Percentiles rank a stretch among this genome's conserved stretches.
phyloP scores from a whole-genome alignment of 2,113 vertebrate species.

The Malurus cyaneus region DNA sequence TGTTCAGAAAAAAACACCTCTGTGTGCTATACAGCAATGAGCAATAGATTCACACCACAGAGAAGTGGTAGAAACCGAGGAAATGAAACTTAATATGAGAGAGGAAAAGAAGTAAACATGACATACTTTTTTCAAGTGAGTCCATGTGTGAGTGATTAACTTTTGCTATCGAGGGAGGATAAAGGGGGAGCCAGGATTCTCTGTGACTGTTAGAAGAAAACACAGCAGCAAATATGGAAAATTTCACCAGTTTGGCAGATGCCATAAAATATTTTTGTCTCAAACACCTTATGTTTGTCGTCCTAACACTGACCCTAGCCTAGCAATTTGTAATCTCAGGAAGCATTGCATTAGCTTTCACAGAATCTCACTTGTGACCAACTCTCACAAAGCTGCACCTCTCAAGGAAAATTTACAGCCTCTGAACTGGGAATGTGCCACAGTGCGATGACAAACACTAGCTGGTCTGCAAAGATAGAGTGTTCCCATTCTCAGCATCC shows the following conservation, averaged over 20 bases:
- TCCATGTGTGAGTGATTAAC: constrained; percentile 61
- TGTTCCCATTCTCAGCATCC: neutral
- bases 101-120: constrained; percentile 57
- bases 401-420: neutral
- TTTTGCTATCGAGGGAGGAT: constrained; percentile 35
- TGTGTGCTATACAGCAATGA: neutral
- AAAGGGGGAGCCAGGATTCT: constrained; percentile 41
- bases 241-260: constrained; percentile 35
- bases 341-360: neutral
- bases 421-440: neutral
- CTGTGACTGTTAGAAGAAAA: constrained; percentile 28
- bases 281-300: constrained; percentile 13
- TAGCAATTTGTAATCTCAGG: neutral
- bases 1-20: neutral
- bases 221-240: constrained; percentile 34
- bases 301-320: neutral
- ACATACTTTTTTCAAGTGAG: neutral
- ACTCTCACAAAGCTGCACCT: neutral
- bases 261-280: neutral
- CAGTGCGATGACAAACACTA: neutral
- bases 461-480: neutral
- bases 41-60: neutral
- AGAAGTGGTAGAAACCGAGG: constrained; percentile 23
- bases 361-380: neutral
- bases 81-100: constrained; percentile 40